These are phyloP conservation scores for Prosopocoilus inquinatus DNA, from an alignment of 2,888 invertebrate species.

Conservation along the genomic window DNA sequence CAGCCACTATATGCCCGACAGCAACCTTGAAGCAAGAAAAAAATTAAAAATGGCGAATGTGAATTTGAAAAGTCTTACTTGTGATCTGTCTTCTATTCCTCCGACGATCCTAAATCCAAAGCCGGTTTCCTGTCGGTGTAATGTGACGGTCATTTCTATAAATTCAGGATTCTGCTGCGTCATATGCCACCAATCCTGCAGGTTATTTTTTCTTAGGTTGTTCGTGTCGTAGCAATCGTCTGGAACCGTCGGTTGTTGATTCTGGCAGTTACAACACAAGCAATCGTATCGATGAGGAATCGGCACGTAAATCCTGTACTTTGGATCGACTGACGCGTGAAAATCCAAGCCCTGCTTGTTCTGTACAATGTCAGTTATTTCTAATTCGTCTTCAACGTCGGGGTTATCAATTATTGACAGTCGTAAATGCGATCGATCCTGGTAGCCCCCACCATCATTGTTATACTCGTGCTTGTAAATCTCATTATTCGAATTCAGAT, in stretches of 20 bases:
- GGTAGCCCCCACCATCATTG: slow-evolving; percentile 32
- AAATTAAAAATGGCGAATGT: slow-evolving; percentile 1
- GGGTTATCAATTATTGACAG: slow-evolving; percentile 46
- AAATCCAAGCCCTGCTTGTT: slow-evolving; percentile 42
- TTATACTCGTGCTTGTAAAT: slow-evolving; percentile 38
- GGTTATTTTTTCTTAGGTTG: slow-evolving; percentile 17
- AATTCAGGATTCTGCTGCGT: slow-evolving; percentile 36
- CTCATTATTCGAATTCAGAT: slow-evolving; percentile 54
- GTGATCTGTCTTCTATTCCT: slow-evolving; percentile 95
- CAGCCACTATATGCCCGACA: slow-evolving; percentile 94
- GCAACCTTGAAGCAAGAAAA: slow-evolving; percentile 63
- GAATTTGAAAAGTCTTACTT: slow-evolving; percentile 56
- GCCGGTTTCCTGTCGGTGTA: slow-evolving; percentile 88
- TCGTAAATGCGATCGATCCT: slow-evolving; percentile 25
- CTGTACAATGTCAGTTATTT: slow-evolving; percentile 40
- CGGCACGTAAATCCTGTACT: slow-evolving; percentile 43
- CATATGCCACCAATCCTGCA: slow-evolving; percentile 30
- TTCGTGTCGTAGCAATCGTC: slow-evolving; percentile 21
- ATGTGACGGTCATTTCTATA: slow-evolving; percentile 58
- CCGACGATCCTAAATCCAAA: slow-evolving; percentile 99
- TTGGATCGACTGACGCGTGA: slow-evolving; percentile 41
- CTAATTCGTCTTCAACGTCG: slow-evolving; percentile 40
- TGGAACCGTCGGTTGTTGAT: slow-evolving; percentile 28
- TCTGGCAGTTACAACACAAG: slow-evolving; percentile 44
- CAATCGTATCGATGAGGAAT: slow-evolving; percentile 47